phyloP scores from a whole-genome alignment of 2,888 invertebrate species.

The Habrosyne pyritoides region DNA sequence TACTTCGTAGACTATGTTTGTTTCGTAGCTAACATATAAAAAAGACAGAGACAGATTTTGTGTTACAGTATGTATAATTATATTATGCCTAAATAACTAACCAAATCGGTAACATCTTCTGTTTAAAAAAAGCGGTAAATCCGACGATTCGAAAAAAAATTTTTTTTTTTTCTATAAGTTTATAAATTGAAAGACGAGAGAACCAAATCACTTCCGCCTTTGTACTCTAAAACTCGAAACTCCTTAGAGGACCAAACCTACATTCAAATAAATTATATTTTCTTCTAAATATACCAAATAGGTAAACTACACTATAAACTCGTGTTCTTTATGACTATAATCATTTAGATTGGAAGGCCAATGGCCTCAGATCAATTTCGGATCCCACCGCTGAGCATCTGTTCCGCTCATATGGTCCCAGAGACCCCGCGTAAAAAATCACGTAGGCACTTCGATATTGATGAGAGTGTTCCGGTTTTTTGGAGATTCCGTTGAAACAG shows the following conservation, averaged over 20 bases:
- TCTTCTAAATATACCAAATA: too few relatives aligned
- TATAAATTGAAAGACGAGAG: too few relatives aligned
- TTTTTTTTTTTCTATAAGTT: background rate
- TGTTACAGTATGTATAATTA: too few relatives aligned
- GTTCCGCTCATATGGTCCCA: constrained; percentile 31
- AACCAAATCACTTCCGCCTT: too few relatives aligned
- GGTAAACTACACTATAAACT: background rate
- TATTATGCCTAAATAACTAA: too few relatives aligned
- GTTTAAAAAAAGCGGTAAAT: background rate
- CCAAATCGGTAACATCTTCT: too few relatives aligned
- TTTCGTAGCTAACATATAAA: background rate
- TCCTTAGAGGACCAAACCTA: too few relatives aligned
- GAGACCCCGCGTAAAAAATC: constrained; percentile 39
- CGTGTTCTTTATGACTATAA: background rate
- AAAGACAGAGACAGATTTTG: background rate
- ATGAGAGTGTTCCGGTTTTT: constrained; percentile 47
- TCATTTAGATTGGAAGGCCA: background rate
- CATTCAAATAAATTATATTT: background rate
- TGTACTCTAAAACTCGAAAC: too few relatives aligned
- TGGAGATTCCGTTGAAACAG: constrained; percentile 27
- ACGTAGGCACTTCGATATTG: constrained; percentile 32
- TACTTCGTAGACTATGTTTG: background rate
- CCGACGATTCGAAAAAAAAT: too few relatives aligned
- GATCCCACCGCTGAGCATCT: constrained; percentile 11
- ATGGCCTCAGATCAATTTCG: constrained; percentile 7